These are phyloP conservation scores for Motacilla tschutschensis DNA, from an alignment of 2,113 vertebrate species.

Conservation along the genomic window DNA sequence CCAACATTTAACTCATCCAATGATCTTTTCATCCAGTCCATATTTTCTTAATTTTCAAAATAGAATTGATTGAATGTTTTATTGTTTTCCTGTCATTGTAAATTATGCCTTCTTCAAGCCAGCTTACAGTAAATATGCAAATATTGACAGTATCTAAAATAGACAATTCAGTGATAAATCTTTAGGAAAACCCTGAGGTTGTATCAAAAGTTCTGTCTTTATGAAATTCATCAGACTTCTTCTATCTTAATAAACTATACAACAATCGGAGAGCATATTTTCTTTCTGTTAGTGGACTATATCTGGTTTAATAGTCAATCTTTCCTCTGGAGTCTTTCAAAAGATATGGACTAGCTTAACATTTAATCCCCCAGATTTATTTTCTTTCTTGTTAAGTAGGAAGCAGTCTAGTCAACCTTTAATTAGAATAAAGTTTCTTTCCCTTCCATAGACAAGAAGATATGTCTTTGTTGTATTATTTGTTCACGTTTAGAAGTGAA, in stretches of 20 bases:
- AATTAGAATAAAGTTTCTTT: neutral
- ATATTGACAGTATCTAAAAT: neutral
- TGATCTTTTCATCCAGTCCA: neutral
- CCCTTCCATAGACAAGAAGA: neutral
- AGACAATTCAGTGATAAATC: neutral
- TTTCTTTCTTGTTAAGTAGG: conserved; percentile 22
- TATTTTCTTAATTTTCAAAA: neutral
- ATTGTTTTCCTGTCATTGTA: neutral
- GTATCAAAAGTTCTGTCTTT: neutral
- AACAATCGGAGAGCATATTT: neutral
- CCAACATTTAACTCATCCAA: neutral
- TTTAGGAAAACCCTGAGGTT: neutral
- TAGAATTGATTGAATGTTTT: neutral
- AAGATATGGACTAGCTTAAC: neutral
- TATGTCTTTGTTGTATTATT: neutral
- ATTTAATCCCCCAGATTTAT: conserved; percentile 1
- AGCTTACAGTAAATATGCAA: neutral
- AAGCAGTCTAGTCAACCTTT: neutral
- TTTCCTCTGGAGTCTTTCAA: neutral
- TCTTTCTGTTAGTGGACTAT: neutral
- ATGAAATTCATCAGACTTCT: neutral
- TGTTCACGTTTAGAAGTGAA: neutral
- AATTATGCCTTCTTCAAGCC: neutral
- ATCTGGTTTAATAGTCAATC: neutral
- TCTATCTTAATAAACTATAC: neutral